Evolutionary conservation across 1,140 invertebrate species (phyloP).

Genomic region (Mamestra configurata): DNA sequence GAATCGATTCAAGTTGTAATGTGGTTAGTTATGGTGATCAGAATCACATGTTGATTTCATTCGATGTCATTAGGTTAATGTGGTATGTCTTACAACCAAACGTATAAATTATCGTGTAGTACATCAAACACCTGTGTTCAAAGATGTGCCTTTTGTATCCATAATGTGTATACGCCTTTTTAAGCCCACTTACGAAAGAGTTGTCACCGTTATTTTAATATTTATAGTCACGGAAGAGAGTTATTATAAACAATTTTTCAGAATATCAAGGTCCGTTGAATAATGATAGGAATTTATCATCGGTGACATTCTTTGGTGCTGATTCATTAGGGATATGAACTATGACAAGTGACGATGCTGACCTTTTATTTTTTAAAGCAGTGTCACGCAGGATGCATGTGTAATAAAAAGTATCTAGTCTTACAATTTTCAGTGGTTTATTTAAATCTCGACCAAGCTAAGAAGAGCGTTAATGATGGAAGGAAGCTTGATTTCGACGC

Average conservation of each 20-base stretch:
- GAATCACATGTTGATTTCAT: slow-evolving; percentile 82
- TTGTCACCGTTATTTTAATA: slow-evolving; percentile 33
- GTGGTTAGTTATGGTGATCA: slow-evolving; percentile 86
- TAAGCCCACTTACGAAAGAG: slow-evolving; percentile 33
- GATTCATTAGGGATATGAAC: slow-evolving; percentile 35
- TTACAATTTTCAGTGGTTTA: slow-evolving; percentile 77
- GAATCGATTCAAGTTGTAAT: slow-evolving; percentile 77
- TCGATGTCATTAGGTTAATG: slow-evolving; percentile 59
- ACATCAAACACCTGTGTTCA: slow-evolving; percentile 25
- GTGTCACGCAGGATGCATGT: slow-evolving; percentile 74
- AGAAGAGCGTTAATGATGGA: slow-evolving; percentile 44
- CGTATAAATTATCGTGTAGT: slow-evolving; percentile 10
- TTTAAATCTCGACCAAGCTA: slow-evolving; percentile 64
- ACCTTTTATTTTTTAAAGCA: slow-evolving; percentile 65
- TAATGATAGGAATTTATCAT: slow-evolving; percentile 38
- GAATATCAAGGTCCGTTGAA: slow-evolving; percentile 43
- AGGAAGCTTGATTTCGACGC: slow-evolving; percentile 12
- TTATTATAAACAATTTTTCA: slow-evolving; percentile 42
- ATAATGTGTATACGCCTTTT: neutral
- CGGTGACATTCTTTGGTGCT: neutral
- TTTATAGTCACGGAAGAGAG: slow-evolving; percentile 11
- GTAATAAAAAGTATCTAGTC: slow-evolving; percentile 80
- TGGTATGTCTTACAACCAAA: slow-evolving; percentile 37
- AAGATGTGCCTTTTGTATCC: slow-evolving; percentile 8
- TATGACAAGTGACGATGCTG: neutral